Conservation (phyloP, 2,888 invertebrate genomes). For the Stenoptilia bipunctidactyla region DNA sequence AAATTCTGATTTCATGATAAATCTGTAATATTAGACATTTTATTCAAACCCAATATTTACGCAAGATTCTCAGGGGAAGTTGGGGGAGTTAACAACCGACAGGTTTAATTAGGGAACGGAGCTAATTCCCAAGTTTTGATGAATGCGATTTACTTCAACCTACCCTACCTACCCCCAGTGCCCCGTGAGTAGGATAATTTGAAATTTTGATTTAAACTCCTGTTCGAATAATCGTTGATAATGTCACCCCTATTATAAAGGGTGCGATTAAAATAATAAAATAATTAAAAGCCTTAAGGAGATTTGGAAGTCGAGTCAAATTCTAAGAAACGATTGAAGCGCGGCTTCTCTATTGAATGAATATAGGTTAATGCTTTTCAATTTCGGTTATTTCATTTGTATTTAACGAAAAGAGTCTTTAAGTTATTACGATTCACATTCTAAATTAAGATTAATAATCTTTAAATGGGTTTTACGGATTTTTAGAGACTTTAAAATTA, state of each 20-base stretch:
- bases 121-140: conserved; percentile 66
- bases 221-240: conserved; percentile 45
- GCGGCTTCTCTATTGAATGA: too few species aligned
- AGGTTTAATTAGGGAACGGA: conserved; percentile 61
- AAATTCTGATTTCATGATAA: conserved; percentile 13
- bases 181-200: conserved; percentile 37
- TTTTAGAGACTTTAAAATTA: too few species aligned
- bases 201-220: conserved; percentile 54
- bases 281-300: background rate
- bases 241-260: conserved; percentile 16
- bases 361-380: too few species aligned
- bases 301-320: background rate
- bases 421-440: too few species aligned
- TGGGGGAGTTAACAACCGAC: conserved; percentile 45
- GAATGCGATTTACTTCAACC: conserved; percentile 51
- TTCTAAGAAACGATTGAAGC: too few species aligned
- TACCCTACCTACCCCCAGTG: conserved; percentile 6
- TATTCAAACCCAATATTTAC: conserved; percentile 40
- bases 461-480: too few species aligned
- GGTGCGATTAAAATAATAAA: background rate
- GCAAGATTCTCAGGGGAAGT: conserved; percentile 35
- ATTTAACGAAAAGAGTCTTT: too few species aligned
- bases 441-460: too few species aligned
- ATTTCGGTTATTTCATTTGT: too few species aligned
- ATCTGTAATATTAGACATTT: conserved; percentile 35